A percentile compares a stretch with the other conserved stretches of the same genome.
Conservation (phyloP, 2,888 invertebrate genomes). For the Eutolmus rufibarbis region DNA sequence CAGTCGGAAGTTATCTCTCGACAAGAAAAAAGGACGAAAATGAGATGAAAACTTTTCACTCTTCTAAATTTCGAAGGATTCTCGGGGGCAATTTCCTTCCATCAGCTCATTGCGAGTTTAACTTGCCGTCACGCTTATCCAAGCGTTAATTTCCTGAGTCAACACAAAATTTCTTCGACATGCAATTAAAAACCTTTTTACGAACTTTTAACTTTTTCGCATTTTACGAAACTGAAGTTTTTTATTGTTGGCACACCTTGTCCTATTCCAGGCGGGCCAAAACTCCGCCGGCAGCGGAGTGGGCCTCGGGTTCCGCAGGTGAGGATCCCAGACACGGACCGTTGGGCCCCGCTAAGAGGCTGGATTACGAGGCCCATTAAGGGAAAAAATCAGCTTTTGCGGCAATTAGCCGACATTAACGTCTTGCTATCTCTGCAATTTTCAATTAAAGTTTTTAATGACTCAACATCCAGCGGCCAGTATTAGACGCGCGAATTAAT, state of each 20-base stretch:
- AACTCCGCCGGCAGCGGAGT: background rate
- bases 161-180: conserved; percentile 39
- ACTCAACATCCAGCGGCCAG: conserved; percentile 18
- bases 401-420: conserved; percentile 25
- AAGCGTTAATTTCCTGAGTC: conserved; percentile 46
- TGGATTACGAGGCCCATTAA: conserved; percentile 17
- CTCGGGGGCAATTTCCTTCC: conserved; percentile 22
- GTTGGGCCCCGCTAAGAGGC: background rate
- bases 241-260: conserved; percentile 23
- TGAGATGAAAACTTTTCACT: conserved; percentile 28
- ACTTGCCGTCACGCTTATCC: conserved; percentile 46
- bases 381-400: conserved; percentile 19
- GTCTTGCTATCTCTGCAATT: conserved; percentile 4
- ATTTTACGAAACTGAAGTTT: conserved; percentile 29
- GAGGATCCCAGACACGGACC: background rate
- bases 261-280: background rate
- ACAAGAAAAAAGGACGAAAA: conserved; percentile 12
- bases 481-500: background rate
- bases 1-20: conserved; percentile 18
- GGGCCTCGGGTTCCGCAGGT: background rate
- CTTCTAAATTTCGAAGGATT: conserved; percentile 10
- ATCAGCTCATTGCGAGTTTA: conserved; percentile 33
- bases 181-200: conserved; percentile 41
- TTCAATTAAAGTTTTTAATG: conserved; percentile 39
- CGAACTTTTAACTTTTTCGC: conserved; percentile 39